Conservation (phyloP, 2,888 invertebrate species). For the Hirtodrosophila duncani region DNA sequence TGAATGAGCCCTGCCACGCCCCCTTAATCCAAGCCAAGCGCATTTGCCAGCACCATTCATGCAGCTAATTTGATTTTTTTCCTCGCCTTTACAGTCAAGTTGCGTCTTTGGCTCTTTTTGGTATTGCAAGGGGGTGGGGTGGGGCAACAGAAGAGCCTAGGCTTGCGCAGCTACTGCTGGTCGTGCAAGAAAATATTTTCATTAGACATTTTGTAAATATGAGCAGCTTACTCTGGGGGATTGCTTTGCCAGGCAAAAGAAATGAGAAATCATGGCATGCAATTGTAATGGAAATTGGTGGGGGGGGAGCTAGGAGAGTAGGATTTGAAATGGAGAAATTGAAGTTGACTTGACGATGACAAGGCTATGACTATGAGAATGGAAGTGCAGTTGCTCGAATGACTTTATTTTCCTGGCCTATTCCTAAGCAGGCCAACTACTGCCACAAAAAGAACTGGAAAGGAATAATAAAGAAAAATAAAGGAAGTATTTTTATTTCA, state of each 20-base stretch:
- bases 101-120: slow-evolving; percentile 4
- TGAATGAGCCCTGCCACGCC: slow-evolving; percentile 35
- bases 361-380: slow-evolving; percentile 30
- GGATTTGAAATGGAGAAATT: background rate
- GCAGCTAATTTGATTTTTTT: slow-evolving; percentile 66
- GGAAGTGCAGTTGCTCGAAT: slow-evolving; percentile 35
- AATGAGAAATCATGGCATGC: slow-evolving; percentile 48
- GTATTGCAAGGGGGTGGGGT: background rate
- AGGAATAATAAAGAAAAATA: too few relatives aligned
- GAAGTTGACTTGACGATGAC: slow-evolving; percentile 20
- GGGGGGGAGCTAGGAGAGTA: background rate
- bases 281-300: slow-evolving; percentile 4
- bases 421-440: background rate
- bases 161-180: slow-evolving; percentile 18
- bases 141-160: background rate
- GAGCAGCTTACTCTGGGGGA: slow-evolving; percentile 52
- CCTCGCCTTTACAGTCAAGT: slow-evolving; percentile 26
- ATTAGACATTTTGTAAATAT: slow-evolving; percentile 70
- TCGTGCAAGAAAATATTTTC: slow-evolving; percentile 58
- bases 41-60: slow-evolving; percentile 62
- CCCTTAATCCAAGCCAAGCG: slow-evolving; percentile 52
- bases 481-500: too few relatives aligned
- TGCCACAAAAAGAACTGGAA: slow-evolving; percentile 1
- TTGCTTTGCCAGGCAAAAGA: slow-evolving; percentile 32
- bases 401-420: slow-evolving; percentile 21